Evolutionary conservation across 2,888 invertebrate genomes (phyloP).

Genomic region (Brenthis daphne): DNA sequence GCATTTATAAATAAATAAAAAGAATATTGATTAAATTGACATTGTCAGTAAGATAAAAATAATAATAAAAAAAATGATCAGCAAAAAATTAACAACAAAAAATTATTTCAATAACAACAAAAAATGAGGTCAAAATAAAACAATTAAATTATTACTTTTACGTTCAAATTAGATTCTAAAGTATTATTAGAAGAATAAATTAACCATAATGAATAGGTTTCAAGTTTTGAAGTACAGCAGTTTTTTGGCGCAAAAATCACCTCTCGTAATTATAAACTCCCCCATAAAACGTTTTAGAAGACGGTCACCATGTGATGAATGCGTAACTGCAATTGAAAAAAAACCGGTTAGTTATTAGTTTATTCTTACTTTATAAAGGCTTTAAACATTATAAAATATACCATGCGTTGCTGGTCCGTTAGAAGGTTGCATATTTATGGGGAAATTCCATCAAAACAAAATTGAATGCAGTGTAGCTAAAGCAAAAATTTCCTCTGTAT

Average conservation of each 20-base stretch:
- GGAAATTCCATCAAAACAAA: too few relatives aligned
- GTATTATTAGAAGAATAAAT: background rate
- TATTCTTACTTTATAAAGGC: too few relatives aligned
- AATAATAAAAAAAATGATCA: constrained; percentile 10
- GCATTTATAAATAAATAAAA: background rate
- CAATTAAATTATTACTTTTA: background rate
- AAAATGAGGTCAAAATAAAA: constrained; percentile 25
- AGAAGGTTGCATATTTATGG: too few relatives aligned
- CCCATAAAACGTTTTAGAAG: constrained; percentile 47
- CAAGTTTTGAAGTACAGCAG: constrained; percentile 30
- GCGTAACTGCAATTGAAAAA: constrained; percentile 45
- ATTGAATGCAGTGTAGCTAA: too few relatives aligned
- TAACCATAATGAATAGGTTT: constrained; percentile 39
- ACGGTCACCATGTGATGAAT: constrained; percentile 52
- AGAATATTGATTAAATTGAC: constrained; percentile 1
- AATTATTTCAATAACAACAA: constrained; percentile 17
- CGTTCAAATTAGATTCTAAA: background rate
- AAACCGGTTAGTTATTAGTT: constrained; percentile 50
- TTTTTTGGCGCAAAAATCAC: constrained; percentile 18
- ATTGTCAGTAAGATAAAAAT: constrained; percentile 8
- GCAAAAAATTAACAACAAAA: background rate
- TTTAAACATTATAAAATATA: background rate
- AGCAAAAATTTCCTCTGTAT: too few relatives aligned
- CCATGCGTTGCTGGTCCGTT: background rate
- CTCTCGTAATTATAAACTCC: constrained; percentile 27